phyloP scores from a whole-genome alignment of 2,888 invertebrate species.

The Argyresthia goedartella region DNA sequence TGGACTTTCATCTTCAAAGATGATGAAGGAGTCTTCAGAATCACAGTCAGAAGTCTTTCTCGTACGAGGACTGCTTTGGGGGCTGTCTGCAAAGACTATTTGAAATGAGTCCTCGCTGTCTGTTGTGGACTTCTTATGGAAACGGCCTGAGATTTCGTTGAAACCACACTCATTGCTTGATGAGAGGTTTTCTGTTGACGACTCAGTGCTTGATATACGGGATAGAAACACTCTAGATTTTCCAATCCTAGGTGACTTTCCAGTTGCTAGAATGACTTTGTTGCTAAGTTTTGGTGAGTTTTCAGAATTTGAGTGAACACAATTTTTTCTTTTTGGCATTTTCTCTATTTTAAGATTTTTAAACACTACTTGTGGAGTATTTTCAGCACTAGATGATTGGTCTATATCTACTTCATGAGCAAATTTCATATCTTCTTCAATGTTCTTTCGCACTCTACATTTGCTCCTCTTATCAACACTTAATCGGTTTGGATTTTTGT shows the following conservation, averaged over 20 bases:
- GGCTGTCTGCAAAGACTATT: slow-evolving; percentile 50
- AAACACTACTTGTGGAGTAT: slow-evolving; percentile 19
- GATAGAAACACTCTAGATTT: neutral
- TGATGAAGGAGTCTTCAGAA: slow-evolving; percentile 72
- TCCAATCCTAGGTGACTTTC: neutral
- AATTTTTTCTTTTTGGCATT: too few species aligned
- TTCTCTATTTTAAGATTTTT: too few species aligned
- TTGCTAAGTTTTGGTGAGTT: neutral
- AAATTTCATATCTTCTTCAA: slow-evolving; percentile 34
- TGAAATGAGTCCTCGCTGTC: slow-evolving; percentile 58
- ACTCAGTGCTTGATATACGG: neutral
- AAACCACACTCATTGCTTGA: slow-evolving; percentile 23
- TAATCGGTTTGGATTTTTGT: slow-evolving; percentile 28
- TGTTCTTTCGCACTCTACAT: slow-evolving; percentile 24
- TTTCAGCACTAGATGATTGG: slow-evolving; percentile 23
- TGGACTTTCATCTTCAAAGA: slow-evolving; percentile 50
- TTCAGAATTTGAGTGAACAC: too few species aligned
- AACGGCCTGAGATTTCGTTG: slow-evolving; percentile 49
- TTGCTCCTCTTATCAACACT: slow-evolving; percentile 25
- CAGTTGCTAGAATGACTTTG: neutral
- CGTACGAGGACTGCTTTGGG: slow-evolving; percentile 13
- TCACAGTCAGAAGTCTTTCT: slow-evolving; percentile 59
- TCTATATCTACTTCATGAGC: slow-evolving; percentile 32
- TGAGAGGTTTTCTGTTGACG: neutral
- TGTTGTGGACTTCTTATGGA: slow-evolving; percentile 32